phyloP scores from a whole-genome alignment of 2,113 vertebrate genomes.

The Anoura caudifer region DNA sequence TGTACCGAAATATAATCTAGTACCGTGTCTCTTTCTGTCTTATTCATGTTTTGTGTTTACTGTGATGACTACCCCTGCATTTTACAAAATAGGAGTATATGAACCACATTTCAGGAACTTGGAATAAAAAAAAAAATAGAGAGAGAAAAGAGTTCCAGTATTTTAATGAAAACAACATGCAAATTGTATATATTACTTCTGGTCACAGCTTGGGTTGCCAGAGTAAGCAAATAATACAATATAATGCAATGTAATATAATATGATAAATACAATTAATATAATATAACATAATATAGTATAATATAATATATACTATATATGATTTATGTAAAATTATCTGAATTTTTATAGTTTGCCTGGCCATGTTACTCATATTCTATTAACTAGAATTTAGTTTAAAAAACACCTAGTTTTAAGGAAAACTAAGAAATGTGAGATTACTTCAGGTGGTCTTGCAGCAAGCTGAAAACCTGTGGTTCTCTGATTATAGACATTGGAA shows the following conservation, averaged over 20 bases:
- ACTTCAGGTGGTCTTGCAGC: neutral
- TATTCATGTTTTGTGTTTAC: neutral
- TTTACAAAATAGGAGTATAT: neutral
- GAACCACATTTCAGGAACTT: neutral
- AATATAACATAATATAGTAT: neutral
- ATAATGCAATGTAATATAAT: neutral
- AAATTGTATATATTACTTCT: neutral
- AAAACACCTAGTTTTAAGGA: neutral
- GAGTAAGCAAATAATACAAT: neutral
- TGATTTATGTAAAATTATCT: neutral
- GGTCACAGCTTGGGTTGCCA: neutral
- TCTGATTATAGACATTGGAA: neutral
- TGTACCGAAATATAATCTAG: neutral
- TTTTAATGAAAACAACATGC: neutral
- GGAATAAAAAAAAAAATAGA: too few relatives aligned
- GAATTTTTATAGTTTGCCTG: neutral
- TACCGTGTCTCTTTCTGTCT: neutral
- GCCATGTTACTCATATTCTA: neutral
- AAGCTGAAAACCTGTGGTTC: neutral
- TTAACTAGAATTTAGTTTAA: neutral
- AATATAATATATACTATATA: neutral
- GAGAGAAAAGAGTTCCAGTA: neutral
- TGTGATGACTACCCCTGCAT: neutral
- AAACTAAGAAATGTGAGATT: neutral
- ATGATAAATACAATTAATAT: neutral